Evolutionary conservation across 2,888 invertebrate genomes (phyloP), one percentile per base, ranked within the genome.

Genomic region (Acanthosepion esculentum): DNA sequence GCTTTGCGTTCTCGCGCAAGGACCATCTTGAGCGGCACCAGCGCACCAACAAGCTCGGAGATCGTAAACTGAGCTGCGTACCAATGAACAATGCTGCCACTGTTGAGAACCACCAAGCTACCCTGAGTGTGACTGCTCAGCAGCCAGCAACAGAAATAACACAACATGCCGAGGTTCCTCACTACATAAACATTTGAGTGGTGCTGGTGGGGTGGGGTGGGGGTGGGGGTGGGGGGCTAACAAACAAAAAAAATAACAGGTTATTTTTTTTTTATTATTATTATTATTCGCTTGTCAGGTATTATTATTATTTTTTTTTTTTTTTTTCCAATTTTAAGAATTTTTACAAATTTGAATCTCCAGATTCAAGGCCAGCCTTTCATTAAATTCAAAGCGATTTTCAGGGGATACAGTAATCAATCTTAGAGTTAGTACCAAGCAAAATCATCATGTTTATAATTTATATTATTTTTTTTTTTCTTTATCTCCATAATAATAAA

Each of bases 1-100:
- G 93, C 3, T 93, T 93, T 93, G 93, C 93, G 6, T 93, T 93
- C 53, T 93, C 93, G 0, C 93, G 93, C 48, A 93, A 93, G 48
- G 93, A 93, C 23, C 93, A 93, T 29, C 93, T 93, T 5, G 93
- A 93, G 15, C 93, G 93, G n/a, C 93, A 93, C 93, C 93, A 93
- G 93, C 93, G 93, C 18, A 93, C 93, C n/a, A 93, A 93, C 18
- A 93, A 93, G 53, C 93, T 93, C 0, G 93, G 93, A 7, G 93
- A 93, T 20, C 93, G 93, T 29, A 93, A 93, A 33, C 53, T 93
- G 93, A 93, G 93, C 20, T 93, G 93, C 33, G 93, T 93, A n/a
- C 93, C 93, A 50, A 48, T 53, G 93, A 93, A 50, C 93, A 48
- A 48, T 93, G 93, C 93, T n/a, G 29, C 93, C 48, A 29, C 93